Percentiles rank a stretch among this genome's conserved stretches.
Evolutionary conservation across 2,797 vertebrate genomes (phyloP).

Genomic region (Danio choprae): DNA sequence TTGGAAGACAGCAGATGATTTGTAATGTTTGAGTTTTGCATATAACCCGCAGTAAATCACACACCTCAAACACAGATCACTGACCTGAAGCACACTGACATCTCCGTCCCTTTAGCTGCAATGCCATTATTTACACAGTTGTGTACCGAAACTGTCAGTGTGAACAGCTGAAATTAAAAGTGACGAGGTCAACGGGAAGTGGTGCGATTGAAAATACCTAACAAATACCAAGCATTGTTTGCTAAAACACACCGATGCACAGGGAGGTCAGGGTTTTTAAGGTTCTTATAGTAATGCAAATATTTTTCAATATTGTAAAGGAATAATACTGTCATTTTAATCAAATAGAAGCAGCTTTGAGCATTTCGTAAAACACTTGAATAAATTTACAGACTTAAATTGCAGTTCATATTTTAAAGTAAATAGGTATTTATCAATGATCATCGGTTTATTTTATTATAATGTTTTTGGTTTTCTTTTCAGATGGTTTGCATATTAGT

Average conservation of each 20-base stretch:
- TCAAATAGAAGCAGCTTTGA: no score
- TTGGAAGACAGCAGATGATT: not conserved
- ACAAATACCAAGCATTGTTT: conserved; percentile 2
- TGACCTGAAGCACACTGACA: conserved; percentile 13
- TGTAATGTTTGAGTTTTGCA: not conserved
- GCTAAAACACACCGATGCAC: not conserved
- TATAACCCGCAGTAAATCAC: conserved; percentile 31
- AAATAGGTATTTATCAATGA: no score
- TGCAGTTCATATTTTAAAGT: no score
- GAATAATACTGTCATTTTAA: no score
- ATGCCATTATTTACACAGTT: conserved; percentile 15
- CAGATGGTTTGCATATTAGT: no score
- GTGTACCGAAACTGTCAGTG: not conserved
- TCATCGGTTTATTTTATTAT: no score
- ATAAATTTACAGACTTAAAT: no score
- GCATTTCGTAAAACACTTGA: no score
- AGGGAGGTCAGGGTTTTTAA: no score
- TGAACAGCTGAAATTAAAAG: not conserved
- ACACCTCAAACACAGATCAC: conserved; percentile 25
- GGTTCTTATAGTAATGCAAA: no score
- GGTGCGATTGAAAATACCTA: not conserved
- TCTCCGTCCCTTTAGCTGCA: not conserved
- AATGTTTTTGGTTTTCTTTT: no score
- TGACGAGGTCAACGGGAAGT: not conserved
- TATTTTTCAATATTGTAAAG: no score